A percentile compares a stretch with the other conserved stretches of the same genome.
Evolutionary conservation across 2,888 invertebrate genomes (phyloP).

Genomic region (Acleris holmiana): DNA sequence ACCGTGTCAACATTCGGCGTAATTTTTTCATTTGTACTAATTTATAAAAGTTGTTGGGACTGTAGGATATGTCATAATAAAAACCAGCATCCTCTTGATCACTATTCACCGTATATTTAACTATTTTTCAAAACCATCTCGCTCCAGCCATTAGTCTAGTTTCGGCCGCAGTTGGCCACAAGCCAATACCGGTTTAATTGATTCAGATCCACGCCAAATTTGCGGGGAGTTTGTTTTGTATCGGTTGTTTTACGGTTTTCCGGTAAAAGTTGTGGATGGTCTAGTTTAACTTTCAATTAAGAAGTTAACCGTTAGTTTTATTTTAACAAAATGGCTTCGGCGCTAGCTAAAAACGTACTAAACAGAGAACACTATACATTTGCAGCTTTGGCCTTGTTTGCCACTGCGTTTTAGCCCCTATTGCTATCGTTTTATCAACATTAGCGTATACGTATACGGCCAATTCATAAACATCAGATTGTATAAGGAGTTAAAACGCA

Average conservation of each 20-base stretch:
- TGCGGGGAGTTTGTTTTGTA: conserved; percentile 32
- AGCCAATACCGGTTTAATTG: conserved; percentile 32
- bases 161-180: conserved; percentile 1
- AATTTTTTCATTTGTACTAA: too few species aligned
- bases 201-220: conserved; percentile 30
- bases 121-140: conserved; percentile 13
- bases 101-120: not conserved
- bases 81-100: too few species aligned
- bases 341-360: not conserved
- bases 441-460: too few species aligned
- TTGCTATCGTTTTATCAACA: too few species aligned
- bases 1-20: too few species aligned
- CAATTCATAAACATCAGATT: too few species aligned
- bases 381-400: too few species aligned
- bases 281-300: not conserved
- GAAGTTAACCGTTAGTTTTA: too few species aligned
- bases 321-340: not conserved
- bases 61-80: too few species aligned
- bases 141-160: conserved; percentile 22
- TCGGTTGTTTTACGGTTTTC: conserved; percentile 12
- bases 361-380: not conserved
- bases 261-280: conserved; percentile 6
- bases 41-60: too few species aligned
- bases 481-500: too few species aligned
- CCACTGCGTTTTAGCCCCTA: too few species aligned